Base-by-base conservation (phyloP, 2,888 invertebrate genomes). In the Tipula confusa region DNA sequence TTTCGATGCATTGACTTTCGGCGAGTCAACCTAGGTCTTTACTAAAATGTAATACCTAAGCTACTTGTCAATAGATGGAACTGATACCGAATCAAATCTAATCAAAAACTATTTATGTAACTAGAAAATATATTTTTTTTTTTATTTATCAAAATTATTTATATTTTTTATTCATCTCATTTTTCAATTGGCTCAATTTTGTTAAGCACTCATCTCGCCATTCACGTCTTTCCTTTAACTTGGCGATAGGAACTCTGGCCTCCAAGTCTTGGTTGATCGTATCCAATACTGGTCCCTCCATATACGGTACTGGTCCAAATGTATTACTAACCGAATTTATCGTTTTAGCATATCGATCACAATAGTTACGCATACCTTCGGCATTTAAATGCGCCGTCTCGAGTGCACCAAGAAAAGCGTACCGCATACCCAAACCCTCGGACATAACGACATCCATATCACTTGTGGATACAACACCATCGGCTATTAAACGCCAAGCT, bases 331-430 rank as follows among this genome's bases (percentile, higher is more conserved):
- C 92, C 28, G 87, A 90, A 87, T 92, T 87, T 82, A 93, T 93
- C 3, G 92, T 92, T 6, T 92, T 91, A 1, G 92, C 90, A 86
- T 93, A 93, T 89, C 93, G 91, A 86, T 93, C 93, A 84, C 92
- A 91, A 84, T 93, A 93, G 85, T 90, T 92, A 84, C 89, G 87
- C 91, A 92, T 92, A 90, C 97, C 97, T 89, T 97, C 96, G 11
- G 98, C 98, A 88, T 99, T 99, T 84, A 98, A 91, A 89, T 98
- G 98, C 0, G 96, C 96, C 0, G 97, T 97, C 91, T 98, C 98
- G 85, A 98, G 90, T 0, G 97, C 95, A 2, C 99, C 99, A 84
- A 98, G 92, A 90, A 98, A 98, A 6, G 98, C 98, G 88, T 98
- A 99, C 82, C 98, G 92, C 93, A 96, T 95, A 11, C 98, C 98